Conservation (phyloP, 2,888 invertebrate genomes). For the Spisula subtruncata region DNA sequence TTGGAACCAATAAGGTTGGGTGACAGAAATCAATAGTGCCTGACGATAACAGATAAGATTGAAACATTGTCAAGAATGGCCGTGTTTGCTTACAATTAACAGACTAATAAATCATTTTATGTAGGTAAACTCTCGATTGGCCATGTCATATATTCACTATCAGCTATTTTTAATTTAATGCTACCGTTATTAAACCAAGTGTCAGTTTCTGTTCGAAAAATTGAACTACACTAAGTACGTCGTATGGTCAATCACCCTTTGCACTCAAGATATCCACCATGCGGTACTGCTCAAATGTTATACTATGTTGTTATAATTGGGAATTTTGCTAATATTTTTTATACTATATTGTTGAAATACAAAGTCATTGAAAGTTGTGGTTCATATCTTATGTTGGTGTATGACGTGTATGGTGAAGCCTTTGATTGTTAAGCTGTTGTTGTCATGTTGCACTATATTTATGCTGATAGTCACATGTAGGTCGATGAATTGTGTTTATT, state of each 20-base stretch:
- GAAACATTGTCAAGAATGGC: not conserved
- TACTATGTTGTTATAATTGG: no score
- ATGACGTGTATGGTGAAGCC: not conserved
- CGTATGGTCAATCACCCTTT: no score
- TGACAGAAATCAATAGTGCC: not conserved
- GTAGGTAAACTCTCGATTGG: not conserved
- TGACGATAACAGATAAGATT: not conserved
- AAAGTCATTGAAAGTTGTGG: no score
- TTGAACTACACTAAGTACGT: no score
- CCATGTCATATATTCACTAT: not conserved
- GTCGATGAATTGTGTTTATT: no score
- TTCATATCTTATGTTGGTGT: not conserved
- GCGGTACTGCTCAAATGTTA: no score
- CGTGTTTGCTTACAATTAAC: conserved; percentile 20
- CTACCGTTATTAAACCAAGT: not conserved
- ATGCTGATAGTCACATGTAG: not conserved
- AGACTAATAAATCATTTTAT: not conserved
- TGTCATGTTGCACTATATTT: not conserved
- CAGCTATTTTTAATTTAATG: not conserved
- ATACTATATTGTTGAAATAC: not conserved
- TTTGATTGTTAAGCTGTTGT: not conserved
- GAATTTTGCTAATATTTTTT: no score
- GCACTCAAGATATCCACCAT: not conserved
- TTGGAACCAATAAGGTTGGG: not conserved
- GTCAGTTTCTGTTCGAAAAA: not conserved